A percentile compares a stretch with the other conserved stretches of the same genome.
These are phyloP conservation scores for Tenebrio molitor DNA, from an alignment of 1,140 invertebrate species.

Conservation along the genomic window DNA sequence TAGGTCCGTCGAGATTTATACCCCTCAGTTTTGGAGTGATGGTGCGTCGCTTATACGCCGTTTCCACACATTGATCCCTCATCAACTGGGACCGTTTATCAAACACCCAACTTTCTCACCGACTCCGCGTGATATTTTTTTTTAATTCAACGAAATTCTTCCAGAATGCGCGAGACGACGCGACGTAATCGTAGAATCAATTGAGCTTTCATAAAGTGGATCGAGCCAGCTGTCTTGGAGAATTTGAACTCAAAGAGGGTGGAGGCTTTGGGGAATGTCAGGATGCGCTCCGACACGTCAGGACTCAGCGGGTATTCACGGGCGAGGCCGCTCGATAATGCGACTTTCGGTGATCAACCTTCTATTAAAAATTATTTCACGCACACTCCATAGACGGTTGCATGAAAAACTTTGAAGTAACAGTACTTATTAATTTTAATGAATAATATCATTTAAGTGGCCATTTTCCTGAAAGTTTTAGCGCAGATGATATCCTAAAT, in stretches of 20 bases:
- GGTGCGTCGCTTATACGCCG: conserved; percentile 51
- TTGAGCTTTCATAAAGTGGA: conserved; percentile 55
- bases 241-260: conserved; percentile 23
- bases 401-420: no score
- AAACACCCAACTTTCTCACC: conserved; percentile 9
- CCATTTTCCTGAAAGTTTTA: no score
- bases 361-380: conserved; percentile 49
- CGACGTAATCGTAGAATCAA: conserved; percentile 50
- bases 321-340: conserved; percentile 55
- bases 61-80: conserved; percentile 27
- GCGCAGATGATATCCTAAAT: no score
- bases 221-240: conserved; percentile 47
- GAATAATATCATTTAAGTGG: no score
- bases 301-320: conserved; percentile 35
- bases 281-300: conserved; percentile 43
- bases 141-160: conserved; percentile 10
- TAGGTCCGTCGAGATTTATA: conserved; percentile 54
- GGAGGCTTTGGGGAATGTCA: conserved; percentile 39
- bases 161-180: not conserved
- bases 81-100: conserved; percentile 49
- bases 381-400: conserved; percentile 22
- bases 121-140: not conserved
- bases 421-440: no score
- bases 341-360: conserved; percentile 37
- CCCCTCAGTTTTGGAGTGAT: conserved; percentile 45